Conservation (phyloP, 2,888 invertebrate genomes). For the Actias luna region DNA sequence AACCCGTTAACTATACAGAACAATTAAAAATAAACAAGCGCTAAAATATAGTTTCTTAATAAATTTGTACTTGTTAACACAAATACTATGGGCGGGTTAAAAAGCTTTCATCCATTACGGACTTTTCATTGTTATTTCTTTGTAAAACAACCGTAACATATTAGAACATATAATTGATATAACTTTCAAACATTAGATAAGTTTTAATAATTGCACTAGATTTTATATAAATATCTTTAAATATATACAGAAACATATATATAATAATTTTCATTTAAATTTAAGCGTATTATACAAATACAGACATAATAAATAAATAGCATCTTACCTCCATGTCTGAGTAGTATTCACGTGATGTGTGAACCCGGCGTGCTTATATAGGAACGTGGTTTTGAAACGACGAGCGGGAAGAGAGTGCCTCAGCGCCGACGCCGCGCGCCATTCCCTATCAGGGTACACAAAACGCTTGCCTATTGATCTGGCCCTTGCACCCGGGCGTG, state of each 20-base stretch:
- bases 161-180: background rate
- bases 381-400: constrained; percentile 24
- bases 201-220: background rate
- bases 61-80: background rate
- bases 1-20: background rate
- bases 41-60: background rate
- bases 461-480: constrained; percentile 65
- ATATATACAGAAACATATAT: background rate
- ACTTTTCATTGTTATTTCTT: background rate
- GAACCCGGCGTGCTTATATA: constrained; percentile 9
- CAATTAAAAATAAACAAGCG: background rate
- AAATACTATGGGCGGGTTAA: background rate
- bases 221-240: background rate
- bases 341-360: constrained; percentile 14
- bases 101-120: background rate
- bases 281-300: background rate
- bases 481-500: constrained; percentile 57
- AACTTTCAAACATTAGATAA: background rate
- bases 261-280: background rate
- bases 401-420: constrained; percentile 36
- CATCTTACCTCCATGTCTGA: constrained; percentile 48
- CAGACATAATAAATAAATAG: constrained; percentile 2
- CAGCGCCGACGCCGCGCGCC: constrained; percentile 35
- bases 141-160: background rate
- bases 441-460: constrained; percentile 45